Evolutionary conservation across 23 tunicate species (phyloP), one percentile per base, ranked within the genome.

Genomic region (Trididemnum nubilum): DNA sequence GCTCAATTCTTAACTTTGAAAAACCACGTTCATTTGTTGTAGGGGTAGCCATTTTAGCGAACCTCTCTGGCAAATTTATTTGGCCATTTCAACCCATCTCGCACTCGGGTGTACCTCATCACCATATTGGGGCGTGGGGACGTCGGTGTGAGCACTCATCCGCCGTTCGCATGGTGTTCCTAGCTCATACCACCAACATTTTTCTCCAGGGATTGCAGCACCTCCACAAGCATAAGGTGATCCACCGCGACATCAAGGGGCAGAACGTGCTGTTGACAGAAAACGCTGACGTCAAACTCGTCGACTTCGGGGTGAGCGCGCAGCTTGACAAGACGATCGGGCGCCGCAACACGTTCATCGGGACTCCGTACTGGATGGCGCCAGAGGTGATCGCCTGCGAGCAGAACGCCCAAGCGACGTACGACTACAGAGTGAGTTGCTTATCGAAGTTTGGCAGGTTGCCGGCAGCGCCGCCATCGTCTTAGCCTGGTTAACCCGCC

Each of bases 321-420:
- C 99, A 96, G 66, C 79, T 96, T 2, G 99, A 96, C 64, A 96
- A 96, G 52, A 96, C 99, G 1, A 96, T 96, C 33, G 94, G 97
- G 2, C 57, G 97, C 30, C 58, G 99, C 49, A 96, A 96, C 78
- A 96, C 99, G 25, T 96, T 96, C 67, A 96, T 96, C 65, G 99
- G 99, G 12, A 96, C 99, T 0, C 99, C 99, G 0, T 96, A 96
- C 36, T 96, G 99, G 99, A 96, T 96, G 99, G 99, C 99, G 1
- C 99, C 99, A 2, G 99, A 96, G 72, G 99, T 96, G 35, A 96
- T 96, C 15, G 99, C 99, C 1, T 96, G 99, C 36, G 99, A 96
- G 51, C 97, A 88, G 50, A 93, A 91, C 71, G 84, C 97, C 34
- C 33, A 85, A 28, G 87, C 96, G 2, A 96, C 97, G 0, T 96